Conservation (phyloP, 2,797 vertebrate genomes). For the Galago senegalensis region DNA sequence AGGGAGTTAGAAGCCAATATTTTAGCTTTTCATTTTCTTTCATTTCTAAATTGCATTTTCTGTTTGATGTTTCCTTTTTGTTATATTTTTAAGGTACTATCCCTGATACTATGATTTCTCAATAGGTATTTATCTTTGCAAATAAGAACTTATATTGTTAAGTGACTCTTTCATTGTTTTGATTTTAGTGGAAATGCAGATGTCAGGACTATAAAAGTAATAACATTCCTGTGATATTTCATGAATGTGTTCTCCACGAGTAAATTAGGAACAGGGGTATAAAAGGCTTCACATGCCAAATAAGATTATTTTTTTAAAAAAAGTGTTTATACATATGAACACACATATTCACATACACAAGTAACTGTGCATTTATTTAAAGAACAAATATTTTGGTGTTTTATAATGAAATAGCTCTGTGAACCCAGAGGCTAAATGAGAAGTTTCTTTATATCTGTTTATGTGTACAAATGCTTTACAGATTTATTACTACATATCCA, state of each 20-base stretch:
- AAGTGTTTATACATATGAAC: background rate
- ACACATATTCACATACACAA: fast-evolving
- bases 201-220: background rate
- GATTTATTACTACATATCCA: background rate
- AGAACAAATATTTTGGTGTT: background rate
- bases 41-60: background rate
- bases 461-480: background rate
- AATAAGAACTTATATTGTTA: background rate
- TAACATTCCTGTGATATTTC: background rate
- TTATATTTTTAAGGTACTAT: background rate
- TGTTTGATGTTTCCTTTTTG: background rate
- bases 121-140: background rate
- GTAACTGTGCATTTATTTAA: background rate
- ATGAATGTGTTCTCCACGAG: background rate
- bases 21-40: background rate
- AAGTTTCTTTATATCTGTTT: background rate
- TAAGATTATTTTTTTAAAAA: background rate
- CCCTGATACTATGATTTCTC: background rate
- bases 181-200: background rate
- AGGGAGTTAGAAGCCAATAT: background rate
- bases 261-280: background rate
- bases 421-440: background rate
- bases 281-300: background rate
- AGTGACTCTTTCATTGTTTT: background rate
- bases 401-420: background rate